phyloP scores from a whole-genome alignment of 2,113 vertebrate genomes.

The Hepsetus odoe region DNA sequence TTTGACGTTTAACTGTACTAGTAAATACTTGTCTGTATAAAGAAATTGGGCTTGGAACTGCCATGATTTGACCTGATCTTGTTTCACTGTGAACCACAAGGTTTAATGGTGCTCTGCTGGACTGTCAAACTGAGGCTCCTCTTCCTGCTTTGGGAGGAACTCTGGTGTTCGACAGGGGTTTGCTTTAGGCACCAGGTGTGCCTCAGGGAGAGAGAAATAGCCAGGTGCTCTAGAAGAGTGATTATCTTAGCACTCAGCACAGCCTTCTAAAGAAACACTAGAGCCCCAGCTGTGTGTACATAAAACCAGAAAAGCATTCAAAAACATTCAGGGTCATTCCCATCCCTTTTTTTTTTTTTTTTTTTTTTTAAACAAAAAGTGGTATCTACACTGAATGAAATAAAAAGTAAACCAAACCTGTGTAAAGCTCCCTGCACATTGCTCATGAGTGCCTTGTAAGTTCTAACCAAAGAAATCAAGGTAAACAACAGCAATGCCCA shows the following conservation, averaged over 20 bases:
- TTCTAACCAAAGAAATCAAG: background rate
- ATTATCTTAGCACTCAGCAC: conserved; percentile 50
- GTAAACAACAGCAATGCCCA: background rate
- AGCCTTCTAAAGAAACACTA: conserved; percentile 1
- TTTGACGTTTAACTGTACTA: no score
- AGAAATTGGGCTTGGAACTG: background rate
- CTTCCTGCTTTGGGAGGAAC: conserved; percentile 57
- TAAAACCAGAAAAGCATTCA: background rate
- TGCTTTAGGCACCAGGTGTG: conserved; percentile 61
- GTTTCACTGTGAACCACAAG: conserved; percentile 48
- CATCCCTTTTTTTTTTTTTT: background rate
- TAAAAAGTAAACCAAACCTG: background rate
- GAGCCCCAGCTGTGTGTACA: conserved; percentile 20
- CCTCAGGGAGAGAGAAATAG: conserved; percentile 18
- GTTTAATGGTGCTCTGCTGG: conserved; percentile 58
- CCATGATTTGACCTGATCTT: conserved; percentile 24
- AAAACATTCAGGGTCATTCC: conserved; percentile 27
- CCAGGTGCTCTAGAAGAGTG: conserved; percentile 59
- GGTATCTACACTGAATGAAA: no score
- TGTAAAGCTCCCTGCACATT: background rate
- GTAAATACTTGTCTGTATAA: background rate
- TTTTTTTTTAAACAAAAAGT: no score
- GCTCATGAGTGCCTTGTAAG: background rate
- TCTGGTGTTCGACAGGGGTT: conserved; percentile 48
- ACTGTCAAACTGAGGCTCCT: conserved; percentile 43